Evolutionary conservation across 64 coral and sea anemone genomes (phyloP).

Genomic region (Dendrophyllia cribrosa): DNA sequence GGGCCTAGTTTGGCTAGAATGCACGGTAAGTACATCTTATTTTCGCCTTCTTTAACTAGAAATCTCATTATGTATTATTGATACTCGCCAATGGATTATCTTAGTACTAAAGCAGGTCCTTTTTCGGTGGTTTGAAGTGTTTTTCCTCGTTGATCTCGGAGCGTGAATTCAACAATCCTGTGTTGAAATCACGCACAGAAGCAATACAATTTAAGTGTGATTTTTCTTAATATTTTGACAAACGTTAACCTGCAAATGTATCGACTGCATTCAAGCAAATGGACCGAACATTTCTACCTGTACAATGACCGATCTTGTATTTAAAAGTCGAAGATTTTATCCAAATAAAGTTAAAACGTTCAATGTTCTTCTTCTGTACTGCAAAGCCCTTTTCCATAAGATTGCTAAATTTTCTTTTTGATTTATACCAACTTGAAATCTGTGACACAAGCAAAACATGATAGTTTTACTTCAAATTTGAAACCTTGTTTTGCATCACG

Average conservation of each 20-base stretch:
- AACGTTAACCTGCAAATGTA: not conserved
- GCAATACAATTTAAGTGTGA: not conserved
- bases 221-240: constrained; percentile 9
- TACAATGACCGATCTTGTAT: not conserved
- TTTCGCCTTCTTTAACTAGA: not conserved
- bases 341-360: not conserved
- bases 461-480: no score
- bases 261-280: not conserved
- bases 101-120: constrained; percentile 17
- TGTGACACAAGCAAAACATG: no score
- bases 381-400: not conserved
- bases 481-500: no score
- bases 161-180: constrained; percentile 11
- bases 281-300: not conserved
- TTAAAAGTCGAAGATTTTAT: not conserved
- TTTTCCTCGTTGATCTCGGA: constrained; percentile 28
- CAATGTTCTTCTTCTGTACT: not conserved
- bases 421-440: no score
- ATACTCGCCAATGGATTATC: constrained; percentile 63
- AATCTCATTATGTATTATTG: constrained; percentile 90
- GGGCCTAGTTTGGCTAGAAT: constrained; percentile 90
- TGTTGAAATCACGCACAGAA: not conserved
- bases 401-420: not conserved
- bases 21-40: constrained; percentile 76
- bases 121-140: constrained; percentile 39